Evolutionary conservation across 2,888 invertebrate species (phyloP).

Genomic region (Harmothoe impar): DNA sequence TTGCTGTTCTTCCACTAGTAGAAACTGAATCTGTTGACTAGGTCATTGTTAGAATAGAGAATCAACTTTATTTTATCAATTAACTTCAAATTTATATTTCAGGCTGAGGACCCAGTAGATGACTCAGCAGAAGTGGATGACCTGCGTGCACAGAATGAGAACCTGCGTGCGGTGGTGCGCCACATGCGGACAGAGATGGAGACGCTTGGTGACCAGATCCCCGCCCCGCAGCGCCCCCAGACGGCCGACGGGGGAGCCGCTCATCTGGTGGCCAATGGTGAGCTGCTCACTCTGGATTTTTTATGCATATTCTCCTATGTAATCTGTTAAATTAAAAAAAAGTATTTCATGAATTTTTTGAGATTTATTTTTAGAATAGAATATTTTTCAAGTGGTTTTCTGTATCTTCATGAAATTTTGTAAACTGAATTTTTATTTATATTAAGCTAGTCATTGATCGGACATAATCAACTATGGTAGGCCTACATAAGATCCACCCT

Average conservation of each 20-base stretch:
- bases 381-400: neutral
- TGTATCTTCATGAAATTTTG: neutral
- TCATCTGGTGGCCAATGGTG: slow-evolving; percentile 57
- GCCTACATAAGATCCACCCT: too few species aligned
- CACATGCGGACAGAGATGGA: slow-evolving; percentile 82
- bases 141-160: slow-evolving; percentile 80
- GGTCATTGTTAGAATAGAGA: too few species aligned
- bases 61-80: too few species aligned
- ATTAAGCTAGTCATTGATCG: too few species aligned
- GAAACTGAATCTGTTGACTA: too few species aligned
- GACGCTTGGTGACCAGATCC: slow-evolving; percentile 70
- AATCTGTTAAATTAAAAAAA: neutral
- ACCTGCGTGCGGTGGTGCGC: slow-evolving; percentile 77
- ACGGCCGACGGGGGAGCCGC: neutral
- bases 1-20: too few species aligned
- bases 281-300: neutral
- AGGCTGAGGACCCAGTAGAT: too few species aligned
- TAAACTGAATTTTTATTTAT: neutral
- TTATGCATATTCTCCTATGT: neutral
- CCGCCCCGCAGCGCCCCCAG: neutral
- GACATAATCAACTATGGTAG: too few species aligned
- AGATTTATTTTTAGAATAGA: neutral
- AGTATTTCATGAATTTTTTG: neutral
- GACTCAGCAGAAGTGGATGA: slow-evolving; percentile 43
- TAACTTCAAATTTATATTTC: too few species aligned